phyloP scores from a whole-genome alignment of 2,797 vertebrate species.

The Amblyraja radiata region DNA sequence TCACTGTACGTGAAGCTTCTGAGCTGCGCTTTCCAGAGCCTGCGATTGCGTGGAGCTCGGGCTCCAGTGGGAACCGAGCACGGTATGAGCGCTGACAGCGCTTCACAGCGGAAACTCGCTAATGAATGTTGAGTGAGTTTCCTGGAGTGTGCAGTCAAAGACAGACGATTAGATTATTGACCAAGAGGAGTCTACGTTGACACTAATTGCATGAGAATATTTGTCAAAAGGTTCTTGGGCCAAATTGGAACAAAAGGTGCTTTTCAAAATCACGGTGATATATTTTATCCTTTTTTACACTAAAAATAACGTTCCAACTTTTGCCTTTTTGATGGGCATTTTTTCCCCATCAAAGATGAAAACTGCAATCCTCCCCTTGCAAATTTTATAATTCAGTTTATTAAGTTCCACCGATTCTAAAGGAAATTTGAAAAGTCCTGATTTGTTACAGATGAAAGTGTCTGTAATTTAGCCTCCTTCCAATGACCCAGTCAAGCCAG shows the following conservation, averaged over 20 bases:
- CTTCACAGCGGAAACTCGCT: constrained; percentile 9
- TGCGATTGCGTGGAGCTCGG: background rate
- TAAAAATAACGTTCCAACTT: background rate
- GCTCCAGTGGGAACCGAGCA: background rate
- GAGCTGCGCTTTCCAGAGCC: background rate
- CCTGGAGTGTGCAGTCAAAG: constrained; percentile 1
- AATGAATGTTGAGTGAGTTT: constrained; percentile 28
- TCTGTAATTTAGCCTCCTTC: background rate
- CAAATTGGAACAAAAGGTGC: background rate
- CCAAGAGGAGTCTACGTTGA: background rate
- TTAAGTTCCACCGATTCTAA: constrained; percentile 2
- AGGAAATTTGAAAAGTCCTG: constrained; percentile 15
- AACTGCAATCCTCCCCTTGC: background rate
- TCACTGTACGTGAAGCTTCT: background rate
- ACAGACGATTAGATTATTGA: constrained; percentile 23
- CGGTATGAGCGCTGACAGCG: constrained; percentile 5
- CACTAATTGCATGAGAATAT: constrained; percentile 35
- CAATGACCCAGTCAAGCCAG: background rate
- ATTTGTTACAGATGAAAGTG: constrained; percentile 31
- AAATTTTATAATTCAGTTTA: background rate
- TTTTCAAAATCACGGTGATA: background rate
- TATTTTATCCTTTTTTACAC: background rate
- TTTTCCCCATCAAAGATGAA: background rate
- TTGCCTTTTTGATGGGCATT: no score
- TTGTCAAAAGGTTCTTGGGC: background rate